These are phyloP conservation scores for Drosophila prostipennis DNA, from an alignment of 2,888 invertebrate species.

Conservation along the genomic window DNA sequence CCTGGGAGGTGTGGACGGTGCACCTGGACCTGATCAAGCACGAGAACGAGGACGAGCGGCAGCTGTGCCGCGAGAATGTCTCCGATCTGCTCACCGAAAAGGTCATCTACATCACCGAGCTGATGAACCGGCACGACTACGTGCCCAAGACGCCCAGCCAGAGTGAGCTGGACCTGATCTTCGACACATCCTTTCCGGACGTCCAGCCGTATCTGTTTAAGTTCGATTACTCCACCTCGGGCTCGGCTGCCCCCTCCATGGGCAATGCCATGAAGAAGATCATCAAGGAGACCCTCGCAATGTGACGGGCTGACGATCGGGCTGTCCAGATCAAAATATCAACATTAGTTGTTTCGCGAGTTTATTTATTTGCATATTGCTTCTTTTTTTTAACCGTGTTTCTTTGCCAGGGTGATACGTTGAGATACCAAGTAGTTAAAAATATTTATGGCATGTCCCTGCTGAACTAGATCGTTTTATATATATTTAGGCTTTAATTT, in stretches of 20 bases:
- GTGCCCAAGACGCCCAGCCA: conserved; percentile 97
- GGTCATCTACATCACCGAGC: conserved; percentile 96
- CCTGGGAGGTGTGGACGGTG: conserved; percentile 99
- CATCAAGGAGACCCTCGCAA: conserved; percentile 92
- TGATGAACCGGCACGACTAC: conserved; percentile 98
- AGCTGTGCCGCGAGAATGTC: conserved; percentile 93
- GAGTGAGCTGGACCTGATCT: conserved; percentile 95
- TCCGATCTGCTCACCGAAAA: conserved; percentile 96
- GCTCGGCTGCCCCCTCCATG: conserved; percentile 91
- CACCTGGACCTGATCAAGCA: conserved; percentile 94
- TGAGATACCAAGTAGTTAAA: conserved; percentile 17
- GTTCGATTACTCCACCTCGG: conserved; percentile 92
- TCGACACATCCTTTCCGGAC: conserved; percentile 96
- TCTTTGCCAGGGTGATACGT: conserved; percentile 23
- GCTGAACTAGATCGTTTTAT: conserved; percentile 6
- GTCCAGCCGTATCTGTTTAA: conserved; percentile 99
- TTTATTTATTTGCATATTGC: conserved; percentile 19
- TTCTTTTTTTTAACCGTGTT: conserved; percentile 1
- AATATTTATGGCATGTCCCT: conserved; percentile 23
- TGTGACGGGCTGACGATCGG: conserved; percentile 85
- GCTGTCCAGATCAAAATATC: neutral
- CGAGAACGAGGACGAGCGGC: conserved; percentile 94
- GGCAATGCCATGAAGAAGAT: conserved; percentile 95
- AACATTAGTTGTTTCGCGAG: conserved; percentile 1
- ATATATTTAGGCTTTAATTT: neutral